Evolutionary conservation across 2,797 vertebrate species (phyloP).

Genomic region (Aratinga solstitialis): DNA sequence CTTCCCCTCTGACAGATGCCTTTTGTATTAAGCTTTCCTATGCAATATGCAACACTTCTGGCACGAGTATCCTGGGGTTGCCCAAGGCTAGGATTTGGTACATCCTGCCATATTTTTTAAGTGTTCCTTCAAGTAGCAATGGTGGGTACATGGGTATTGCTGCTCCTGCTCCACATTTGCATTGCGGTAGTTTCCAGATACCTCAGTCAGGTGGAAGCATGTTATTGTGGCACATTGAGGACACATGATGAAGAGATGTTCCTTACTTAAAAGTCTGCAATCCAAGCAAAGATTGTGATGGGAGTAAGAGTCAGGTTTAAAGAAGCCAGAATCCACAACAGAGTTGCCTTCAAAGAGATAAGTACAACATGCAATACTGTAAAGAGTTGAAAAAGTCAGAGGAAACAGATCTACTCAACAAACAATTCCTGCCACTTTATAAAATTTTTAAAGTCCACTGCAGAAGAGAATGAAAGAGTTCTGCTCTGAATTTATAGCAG

Average conservation of each 20-base stretch:
- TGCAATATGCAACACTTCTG: neutral
- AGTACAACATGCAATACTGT: neutral
- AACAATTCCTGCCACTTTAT: neutral
- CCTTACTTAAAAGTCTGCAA: neutral
- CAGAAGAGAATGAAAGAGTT: neutral
- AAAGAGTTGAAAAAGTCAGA: neutral
- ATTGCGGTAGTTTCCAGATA: neutral
- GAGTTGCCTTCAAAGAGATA: neutral
- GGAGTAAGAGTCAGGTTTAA: neutral
- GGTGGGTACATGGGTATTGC: neutral
- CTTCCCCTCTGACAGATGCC: neutral
- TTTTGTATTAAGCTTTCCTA: neutral
- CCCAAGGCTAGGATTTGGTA: neutral
- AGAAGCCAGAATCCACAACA: neutral
- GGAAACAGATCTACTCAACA: neutral
- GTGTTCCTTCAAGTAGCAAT: neutral
- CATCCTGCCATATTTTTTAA: neutral
- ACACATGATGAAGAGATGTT: neutral
- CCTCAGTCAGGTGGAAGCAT: neutral
- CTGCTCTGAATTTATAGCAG: neutral
- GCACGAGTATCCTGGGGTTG: neutral
- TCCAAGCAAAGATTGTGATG: neutral
- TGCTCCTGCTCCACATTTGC: neutral
- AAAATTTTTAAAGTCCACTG: neutral
- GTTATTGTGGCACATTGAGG: neutral